These are phyloP conservation scores for Oncorhynchus gorbuscha DNA, from an alignment of 2,113 vertebrate species.

Conservation along the genomic window DNA sequence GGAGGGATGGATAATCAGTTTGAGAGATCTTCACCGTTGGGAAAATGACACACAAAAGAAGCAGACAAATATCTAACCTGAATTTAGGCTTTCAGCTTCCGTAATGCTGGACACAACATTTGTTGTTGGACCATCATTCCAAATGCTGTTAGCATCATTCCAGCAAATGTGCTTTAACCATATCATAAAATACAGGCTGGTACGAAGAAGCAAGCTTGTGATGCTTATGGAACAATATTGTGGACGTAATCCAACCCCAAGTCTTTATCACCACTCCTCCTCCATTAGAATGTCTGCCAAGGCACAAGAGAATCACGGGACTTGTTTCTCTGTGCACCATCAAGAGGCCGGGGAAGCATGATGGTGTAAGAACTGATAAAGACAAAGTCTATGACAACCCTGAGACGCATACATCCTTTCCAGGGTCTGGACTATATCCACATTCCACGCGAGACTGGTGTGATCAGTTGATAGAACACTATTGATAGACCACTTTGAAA, in stretches of 20 bases:
- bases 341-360: background rate
- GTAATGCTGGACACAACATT: constrained; percentile 21
- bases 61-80: constrained; percentile 72
- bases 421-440: constrained; percentile 54
- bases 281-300: constrained; percentile 72
- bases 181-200: background rate
- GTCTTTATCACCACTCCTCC: constrained; percentile 58
- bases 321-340: constrained; percentile 37
- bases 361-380: constrained; percentile 51
- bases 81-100: constrained; percentile 27
- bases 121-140: constrained; percentile 10
- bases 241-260: constrained; percentile 29
- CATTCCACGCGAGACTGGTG: background rate
- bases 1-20: constrained; percentile 70
- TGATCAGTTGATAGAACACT: too few species aligned
- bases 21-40: constrained; percentile 69
- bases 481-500: too few species aligned
- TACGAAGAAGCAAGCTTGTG: background rate
- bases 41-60: constrained; percentile 79
- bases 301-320: constrained; percentile 64
- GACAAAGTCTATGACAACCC: constrained; percentile 20
- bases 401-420: constrained; percentile 45
- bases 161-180: background rate
- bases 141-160: too few species aligned
- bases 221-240: constrained; percentile 27